Evolutionary conservation across 1,140 invertebrate species (phyloP).

Genomic region (Apis dorsata): DNA sequence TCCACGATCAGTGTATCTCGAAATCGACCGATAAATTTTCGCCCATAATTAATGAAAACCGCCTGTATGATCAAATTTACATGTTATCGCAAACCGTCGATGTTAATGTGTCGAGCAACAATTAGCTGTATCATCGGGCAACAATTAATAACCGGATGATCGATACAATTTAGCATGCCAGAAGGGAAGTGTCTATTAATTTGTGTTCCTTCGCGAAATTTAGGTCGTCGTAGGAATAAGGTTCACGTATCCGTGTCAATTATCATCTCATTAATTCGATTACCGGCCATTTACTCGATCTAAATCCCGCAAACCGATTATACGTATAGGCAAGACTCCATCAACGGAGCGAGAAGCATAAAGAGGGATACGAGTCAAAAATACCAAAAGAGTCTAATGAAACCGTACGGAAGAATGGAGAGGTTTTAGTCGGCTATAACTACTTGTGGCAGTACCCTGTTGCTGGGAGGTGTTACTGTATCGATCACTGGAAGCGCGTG

Average conservation of each 20-base stretch:
- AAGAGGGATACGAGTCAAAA: slow-evolving; percentile 3
- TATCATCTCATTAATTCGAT: not conserved
- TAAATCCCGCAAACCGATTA: no score
- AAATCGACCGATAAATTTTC: not conserved
- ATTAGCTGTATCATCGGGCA: slow-evolving; percentile 12
- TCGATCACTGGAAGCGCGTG: slow-evolving; percentile 71
- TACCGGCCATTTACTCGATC: not conserved
- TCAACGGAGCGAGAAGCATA: not conserved
- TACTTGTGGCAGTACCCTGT: slow-evolving; percentile 70
- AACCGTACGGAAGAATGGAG: slow-evolving; percentile 50
- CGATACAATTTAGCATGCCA: slow-evolving; percentile 6
- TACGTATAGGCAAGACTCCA: not conserved
- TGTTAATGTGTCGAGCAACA: slow-evolving; percentile 2
- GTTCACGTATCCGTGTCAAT: not conserved
- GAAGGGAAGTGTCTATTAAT: slow-evolving; percentile 34
- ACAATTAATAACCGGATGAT: slow-evolving; percentile 30
- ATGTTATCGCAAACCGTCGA: slow-evolving; percentile 12
- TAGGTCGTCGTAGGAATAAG: slow-evolving; percentile 20
- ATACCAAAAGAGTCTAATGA: slow-evolving; percentile 25
- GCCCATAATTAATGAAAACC: not conserved
- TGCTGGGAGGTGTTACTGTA: slow-evolving; percentile 75
- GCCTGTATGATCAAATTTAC: not conserved
- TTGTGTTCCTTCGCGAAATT: slow-evolving; percentile 17
- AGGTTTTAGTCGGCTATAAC: slow-evolving; percentile 51
- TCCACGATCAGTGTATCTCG: not conserved